Evolutionary conservation across 2,797 vertebrate genomes (phyloP).

Genomic region (Hypotaenidia okinawae): DNA sequence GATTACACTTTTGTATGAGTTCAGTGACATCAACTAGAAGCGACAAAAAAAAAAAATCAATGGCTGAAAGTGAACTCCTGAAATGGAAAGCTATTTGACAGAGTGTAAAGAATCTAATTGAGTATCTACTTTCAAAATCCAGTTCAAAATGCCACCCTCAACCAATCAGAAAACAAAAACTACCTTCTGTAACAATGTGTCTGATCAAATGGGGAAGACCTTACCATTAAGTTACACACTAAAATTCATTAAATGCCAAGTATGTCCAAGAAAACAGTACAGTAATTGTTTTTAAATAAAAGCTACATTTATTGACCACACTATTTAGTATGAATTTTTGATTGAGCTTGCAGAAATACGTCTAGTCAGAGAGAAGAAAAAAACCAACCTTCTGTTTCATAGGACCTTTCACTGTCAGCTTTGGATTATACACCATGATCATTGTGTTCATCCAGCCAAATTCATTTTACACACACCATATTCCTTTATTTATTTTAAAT

Average conservation of each 20-base stretch:
- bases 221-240: neutral
- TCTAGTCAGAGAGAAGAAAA: neutral
- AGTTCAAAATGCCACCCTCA: neutral
- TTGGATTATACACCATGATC: accelerated
- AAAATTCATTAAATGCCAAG: neutral
- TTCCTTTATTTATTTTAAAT: neutral
- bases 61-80: neutral
- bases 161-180: neutral
- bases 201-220: neutral
- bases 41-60: neutral
- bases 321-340: neutral
- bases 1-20: neutral
- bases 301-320: neutral
- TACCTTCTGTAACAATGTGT: neutral
- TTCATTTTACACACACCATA: neutral
- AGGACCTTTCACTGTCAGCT: neutral
- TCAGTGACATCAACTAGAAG: neutral
- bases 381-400: neutral
- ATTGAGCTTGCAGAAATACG: neutral
- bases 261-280: neutral
- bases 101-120: neutral
- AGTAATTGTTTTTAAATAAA: neutral
- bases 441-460: neutral
- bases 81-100: neutral
- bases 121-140: neutral